These are phyloP conservation scores for Tamias sibiricus DNA, from an alignment of 2,113 vertebrate species.

Conservation along the genomic window DNA sequence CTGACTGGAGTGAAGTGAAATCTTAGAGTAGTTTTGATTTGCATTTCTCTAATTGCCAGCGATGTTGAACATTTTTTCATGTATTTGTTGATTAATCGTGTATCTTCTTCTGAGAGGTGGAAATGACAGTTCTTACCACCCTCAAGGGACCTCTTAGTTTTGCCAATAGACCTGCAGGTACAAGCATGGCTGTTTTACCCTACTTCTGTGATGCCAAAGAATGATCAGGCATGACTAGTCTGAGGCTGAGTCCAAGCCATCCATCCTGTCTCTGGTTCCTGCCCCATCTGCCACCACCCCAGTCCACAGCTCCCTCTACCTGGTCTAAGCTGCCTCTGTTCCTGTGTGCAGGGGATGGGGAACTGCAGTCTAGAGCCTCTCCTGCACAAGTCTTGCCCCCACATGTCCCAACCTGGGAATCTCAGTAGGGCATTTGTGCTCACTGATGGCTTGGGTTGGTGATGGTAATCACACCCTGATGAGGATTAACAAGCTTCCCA, in stretches of 20 bases:
- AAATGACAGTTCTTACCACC: background rate
- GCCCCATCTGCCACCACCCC: background rate
- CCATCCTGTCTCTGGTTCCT: background rate
- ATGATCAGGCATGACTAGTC: background rate
- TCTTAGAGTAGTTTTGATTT: too few species aligned
- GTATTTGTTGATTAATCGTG: too few species aligned
- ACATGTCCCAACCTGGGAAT: background rate
- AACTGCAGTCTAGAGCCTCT: background rate
- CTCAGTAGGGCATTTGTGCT: background rate
- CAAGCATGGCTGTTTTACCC: background rate
- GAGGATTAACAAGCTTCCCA: conserved; percentile 54
- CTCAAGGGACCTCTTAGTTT: background rate
- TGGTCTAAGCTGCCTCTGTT: background rate
- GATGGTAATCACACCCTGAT: background rate
- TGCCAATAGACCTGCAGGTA: background rate
- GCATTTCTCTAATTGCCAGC: too few species aligned
- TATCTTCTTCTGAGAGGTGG: too few species aligned
- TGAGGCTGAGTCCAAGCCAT: background rate
- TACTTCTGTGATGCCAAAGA: background rate
- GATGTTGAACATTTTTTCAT: too few species aligned
- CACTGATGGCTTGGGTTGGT: background rate
- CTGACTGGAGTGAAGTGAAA: too few species aligned
- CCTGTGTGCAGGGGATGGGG: background rate
- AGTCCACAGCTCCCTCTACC: background rate
- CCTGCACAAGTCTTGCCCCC: background rate